Evolutionary conservation across 2,113 vertebrate species (phyloP).

Genomic region (Megaceryle torquata): DNA sequence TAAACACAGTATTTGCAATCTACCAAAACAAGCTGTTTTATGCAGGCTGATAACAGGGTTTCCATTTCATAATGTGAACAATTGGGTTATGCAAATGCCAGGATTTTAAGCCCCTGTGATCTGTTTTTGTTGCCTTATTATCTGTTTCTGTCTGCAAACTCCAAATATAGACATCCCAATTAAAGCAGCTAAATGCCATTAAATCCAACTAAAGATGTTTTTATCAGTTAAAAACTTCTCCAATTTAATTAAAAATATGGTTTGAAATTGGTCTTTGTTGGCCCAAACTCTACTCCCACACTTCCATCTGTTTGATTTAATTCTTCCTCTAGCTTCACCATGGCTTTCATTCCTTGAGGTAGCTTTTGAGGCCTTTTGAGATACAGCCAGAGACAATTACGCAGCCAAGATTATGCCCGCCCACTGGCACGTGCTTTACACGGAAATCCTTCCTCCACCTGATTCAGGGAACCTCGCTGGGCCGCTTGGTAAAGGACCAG

Average conservation of each 20-base stretch:
- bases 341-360: background rate
- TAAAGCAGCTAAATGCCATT: conserved; percentile 64
- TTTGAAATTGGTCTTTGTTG: background rate
- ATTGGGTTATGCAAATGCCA: conserved; percentile 63
- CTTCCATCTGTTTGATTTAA: background rate
- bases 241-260: conserved; percentile 60
- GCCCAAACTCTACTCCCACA: background rate
- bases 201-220: conserved; percentile 50
- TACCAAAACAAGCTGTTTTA: conserved; percentile 69
- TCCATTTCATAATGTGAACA: conserved; percentile 67
- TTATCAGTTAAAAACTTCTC: conserved; percentile 61
- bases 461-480: background rate
- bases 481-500: background rate
- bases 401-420: background rate
- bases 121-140: conserved; percentile 61
- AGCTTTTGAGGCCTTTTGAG: background rate
- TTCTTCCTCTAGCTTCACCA: background rate
- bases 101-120: conserved; percentile 61
- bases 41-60: conserved; percentile 69
- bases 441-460: background rate
- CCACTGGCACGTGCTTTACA: background rate
- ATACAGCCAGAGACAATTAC: background rate
- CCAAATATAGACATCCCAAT: conserved; percentile 67
- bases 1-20: conserved; percentile 68
- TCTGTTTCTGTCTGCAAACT: conserved; percentile 59